A percentile compares a stretch with the other conserved stretches of the same genome.
phyloP scores from a whole-genome alignment of 2,888 invertebrate species.

The Apantesis nais region DNA sequence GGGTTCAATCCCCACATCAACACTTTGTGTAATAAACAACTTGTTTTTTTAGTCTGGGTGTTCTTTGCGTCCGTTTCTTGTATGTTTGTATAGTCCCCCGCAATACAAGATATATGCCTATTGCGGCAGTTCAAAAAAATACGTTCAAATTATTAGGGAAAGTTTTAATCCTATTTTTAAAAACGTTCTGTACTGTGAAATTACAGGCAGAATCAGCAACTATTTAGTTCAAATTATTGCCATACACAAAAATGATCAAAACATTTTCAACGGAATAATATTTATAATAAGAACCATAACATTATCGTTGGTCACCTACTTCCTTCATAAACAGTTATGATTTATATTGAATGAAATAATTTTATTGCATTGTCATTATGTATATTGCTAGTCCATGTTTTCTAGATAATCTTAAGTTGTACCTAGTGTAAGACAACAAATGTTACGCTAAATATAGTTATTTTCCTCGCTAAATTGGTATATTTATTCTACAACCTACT shows the following conservation, averaged over 20 bases:
- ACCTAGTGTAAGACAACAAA: conserved; percentile 61
- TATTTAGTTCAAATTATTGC: not conserved
- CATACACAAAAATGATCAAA: conserved; percentile 12
- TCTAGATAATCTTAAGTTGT: conserved; percentile 59
- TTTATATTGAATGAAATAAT: conserved; percentile 41
- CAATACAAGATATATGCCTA: too few species aligned
- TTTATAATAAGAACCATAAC: conserved; percentile 19
- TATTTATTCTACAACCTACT: conserved; percentile 30
- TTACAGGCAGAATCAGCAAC: not conserved
- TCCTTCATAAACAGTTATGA: conserved; percentile 32
- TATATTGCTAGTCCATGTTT: conserved; percentile 70
- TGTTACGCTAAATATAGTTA: conserved; percentile 76
- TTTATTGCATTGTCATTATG: conserved; percentile 44
- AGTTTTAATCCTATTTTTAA: not conserved
- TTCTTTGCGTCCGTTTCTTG: too few species aligned
- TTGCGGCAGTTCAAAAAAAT: too few species aligned
- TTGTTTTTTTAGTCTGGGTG: too few species aligned
- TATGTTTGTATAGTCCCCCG: too few species aligned
- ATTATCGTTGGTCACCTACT: conserved; percentile 37
- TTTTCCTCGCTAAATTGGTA: conserved; percentile 60
- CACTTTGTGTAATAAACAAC: too few species aligned
- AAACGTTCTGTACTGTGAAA: not conserved
- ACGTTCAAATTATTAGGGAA: too few species aligned
- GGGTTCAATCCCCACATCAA: too few species aligned
- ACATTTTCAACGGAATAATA: conserved; percentile 28